Conservation (phyloP, 92 coral and sea anemone species). For the Isaurus tuberculatus region DNA sequence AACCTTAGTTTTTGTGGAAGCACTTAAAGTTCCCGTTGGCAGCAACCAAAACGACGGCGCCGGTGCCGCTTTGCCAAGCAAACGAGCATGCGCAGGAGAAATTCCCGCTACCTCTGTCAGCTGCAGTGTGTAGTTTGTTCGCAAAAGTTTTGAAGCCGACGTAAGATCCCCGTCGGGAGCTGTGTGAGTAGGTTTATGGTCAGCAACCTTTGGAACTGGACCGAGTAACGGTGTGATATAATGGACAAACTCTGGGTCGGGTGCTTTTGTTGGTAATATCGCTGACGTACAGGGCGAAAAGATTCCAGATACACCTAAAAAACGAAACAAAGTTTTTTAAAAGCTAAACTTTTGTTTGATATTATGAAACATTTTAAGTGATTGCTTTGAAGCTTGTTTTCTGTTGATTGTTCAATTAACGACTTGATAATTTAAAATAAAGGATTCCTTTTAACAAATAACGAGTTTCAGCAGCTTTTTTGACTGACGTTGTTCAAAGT, state of each 20-base stretch:
- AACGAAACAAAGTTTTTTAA: neutral
- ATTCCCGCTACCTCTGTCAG: constrained; percentile 38
- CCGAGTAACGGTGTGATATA: constrained; percentile 27
- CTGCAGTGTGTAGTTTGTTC: constrained; percentile 28
- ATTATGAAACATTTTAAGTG: no score
- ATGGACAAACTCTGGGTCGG: constrained; percentile 34
- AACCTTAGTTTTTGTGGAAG: constrained; percentile 18
- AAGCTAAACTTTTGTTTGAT: neutral
- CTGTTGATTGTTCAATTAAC: neutral
- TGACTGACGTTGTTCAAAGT: no score
- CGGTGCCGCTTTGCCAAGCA: neutral
- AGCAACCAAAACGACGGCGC: constrained; percentile 9
- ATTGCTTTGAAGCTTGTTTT: no score
- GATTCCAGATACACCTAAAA: constrained; percentile 13
- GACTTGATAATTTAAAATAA: no score
- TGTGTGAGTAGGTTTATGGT: neutral
- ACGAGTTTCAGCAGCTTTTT: no score
- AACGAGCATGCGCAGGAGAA: constrained; percentile 40
- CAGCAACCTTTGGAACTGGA: constrained; percentile 19
- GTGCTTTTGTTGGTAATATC: constrained; percentile 45
- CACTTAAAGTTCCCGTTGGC: constrained; percentile 35
- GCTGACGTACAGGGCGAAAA: constrained; percentile 39
- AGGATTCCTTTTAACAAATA: no score
- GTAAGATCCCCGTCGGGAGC: constrained; percentile 8
- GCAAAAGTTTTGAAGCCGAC: constrained; percentile 8